phyloP scores from a whole-genome alignment of 2,797 vertebrate species.

The Mormyrus proboscirostris region DNA sequence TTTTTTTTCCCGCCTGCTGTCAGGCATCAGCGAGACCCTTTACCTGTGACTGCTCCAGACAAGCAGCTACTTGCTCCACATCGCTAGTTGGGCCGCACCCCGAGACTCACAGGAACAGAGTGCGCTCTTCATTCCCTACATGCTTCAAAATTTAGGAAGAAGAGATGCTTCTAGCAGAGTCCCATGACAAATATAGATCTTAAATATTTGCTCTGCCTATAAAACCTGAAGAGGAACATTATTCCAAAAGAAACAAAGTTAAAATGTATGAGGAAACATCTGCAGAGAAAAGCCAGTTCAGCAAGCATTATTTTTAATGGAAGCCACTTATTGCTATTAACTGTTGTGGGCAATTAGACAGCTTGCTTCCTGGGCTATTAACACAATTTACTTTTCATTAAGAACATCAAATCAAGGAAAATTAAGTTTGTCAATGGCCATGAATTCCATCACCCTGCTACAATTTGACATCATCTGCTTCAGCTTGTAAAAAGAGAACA shows the following conservation, averaged over 20 bases:
- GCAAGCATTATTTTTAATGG: background rate
- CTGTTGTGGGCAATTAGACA: background rate
- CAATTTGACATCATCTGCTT: conserved; percentile 3
- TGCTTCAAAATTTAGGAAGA: conserved; percentile 3
- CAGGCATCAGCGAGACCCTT: background rate
- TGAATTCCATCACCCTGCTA: background rate
- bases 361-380: background rate
- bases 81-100: background rate
- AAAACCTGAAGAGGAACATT: background rate
- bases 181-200: background rate
- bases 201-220: conserved; percentile 14
- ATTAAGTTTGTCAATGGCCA: conserved; percentile 6
- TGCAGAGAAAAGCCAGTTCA: background rate
- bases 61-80: background rate
- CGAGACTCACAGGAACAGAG: background rate
- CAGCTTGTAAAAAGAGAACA: background rate
- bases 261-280: background rate
- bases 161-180: background rate
- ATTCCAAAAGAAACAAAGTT: background rate
- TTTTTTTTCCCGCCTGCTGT: conserved; percentile 13
- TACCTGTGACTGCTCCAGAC: background rate
- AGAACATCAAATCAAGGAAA: background rate
- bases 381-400: conserved; percentile 1
- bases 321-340: conserved; percentile 1
- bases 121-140: background rate